Conservation (phyloP, 2,888 invertebrate species). For the Ligdia adustata region DNA sequence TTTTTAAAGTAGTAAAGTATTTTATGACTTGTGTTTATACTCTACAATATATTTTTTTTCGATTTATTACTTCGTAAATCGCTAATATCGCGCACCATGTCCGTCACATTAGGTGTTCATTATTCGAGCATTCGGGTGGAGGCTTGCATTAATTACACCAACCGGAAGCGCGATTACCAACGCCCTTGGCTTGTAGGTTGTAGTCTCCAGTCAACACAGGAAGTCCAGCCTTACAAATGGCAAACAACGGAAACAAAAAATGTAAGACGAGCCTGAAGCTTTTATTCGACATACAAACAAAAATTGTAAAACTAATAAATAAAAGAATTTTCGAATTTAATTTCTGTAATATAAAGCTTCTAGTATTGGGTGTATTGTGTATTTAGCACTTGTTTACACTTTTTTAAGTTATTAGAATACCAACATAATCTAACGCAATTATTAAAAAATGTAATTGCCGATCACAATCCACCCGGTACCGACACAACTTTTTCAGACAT, state of each 20-base stretch:
- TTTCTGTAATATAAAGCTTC: no score
- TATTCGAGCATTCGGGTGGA: conserved; percentile 38
- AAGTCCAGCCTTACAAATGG: conserved; percentile 11
- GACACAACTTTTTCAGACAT: no score
- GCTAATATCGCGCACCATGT: conserved; percentile 8
- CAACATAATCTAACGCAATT: no score
- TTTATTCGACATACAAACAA: no score
- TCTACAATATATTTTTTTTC: not conserved
- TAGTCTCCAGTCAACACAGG: conserved; percentile 2
- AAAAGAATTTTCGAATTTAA: no score
- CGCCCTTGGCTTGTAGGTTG: conserved; percentile 37
- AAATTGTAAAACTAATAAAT: no score
- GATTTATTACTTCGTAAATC: not conserved
- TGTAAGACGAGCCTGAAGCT: no score
- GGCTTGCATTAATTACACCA: conserved; percentile 49
- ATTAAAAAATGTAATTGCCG: no score
- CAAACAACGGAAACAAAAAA: conserved; percentile 7
- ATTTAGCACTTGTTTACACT: no score
- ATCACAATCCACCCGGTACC: no score
- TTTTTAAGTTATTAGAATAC: no score
- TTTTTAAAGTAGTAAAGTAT: not conserved
- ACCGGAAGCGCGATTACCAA: conserved; percentile 48
- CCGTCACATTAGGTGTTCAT: conserved; percentile 40
- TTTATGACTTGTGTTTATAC: not conserved
- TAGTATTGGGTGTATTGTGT: no score